Percentiles rank a stretch among this genome's conserved stretches.
Evolutionary conservation across 2,113 vertebrate genomes (phyloP).

Genomic region (Ramphastos sulfuratus): DNA sequence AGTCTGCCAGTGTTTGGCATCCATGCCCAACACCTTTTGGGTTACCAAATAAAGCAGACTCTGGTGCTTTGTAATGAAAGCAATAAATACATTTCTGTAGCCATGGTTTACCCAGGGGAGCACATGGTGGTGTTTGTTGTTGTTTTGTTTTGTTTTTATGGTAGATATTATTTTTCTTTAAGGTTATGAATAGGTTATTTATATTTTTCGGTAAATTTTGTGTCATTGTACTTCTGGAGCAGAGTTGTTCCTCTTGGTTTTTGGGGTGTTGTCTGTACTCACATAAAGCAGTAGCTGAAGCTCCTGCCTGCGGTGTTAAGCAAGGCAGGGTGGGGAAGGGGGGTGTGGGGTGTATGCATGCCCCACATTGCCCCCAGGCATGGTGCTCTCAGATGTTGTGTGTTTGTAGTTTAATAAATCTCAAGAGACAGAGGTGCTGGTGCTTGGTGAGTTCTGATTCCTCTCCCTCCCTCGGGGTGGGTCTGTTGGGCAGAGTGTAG

Average conservation of each 20-base stretch:
- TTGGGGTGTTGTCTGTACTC: not conserved
- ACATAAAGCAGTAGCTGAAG: constrained; percentile 4
- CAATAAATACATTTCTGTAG: not conserved
- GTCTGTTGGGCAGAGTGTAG: not conserved
- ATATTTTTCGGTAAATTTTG: constrained; percentile 54
- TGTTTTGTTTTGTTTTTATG: not conserved
- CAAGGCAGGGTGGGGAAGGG: not conserved
- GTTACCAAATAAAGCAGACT: not conserved
- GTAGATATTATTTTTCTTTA: constrained; percentile 33
- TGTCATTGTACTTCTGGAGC: not conserved
- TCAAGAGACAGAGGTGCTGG: not conserved
- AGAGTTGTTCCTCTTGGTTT: not conserved
- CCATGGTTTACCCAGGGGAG: not conserved
- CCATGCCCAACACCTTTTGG: not conserved
- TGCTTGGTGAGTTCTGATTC: not conserved
- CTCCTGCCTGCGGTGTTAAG: not conserved
- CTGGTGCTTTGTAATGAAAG: not conserved
- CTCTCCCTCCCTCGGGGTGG: accelerated
- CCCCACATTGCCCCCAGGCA: not conserved
- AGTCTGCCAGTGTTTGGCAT: not conserved
- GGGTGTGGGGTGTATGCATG: not conserved
- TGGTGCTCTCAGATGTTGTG: not conserved
- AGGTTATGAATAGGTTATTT: constrained; percentile 40
- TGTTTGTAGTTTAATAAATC: constrained; percentile 33
- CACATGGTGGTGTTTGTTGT: not conserved